Evolutionary conservation across 2,888 invertebrate genomes (phyloP).

Genomic region (Metopia argyrocephala): DNA sequence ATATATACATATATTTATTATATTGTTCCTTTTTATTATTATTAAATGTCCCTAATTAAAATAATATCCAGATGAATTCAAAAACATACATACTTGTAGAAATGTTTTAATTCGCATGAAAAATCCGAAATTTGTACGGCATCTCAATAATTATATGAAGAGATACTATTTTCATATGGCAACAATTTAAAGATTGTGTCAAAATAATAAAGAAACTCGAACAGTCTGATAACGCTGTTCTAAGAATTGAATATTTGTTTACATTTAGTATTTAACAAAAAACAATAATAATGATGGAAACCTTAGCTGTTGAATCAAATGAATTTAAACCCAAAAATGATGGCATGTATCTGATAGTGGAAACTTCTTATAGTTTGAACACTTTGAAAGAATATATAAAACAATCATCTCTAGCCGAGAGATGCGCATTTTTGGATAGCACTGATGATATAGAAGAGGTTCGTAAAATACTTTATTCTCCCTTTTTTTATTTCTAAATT

Average conservation of each 20-base stretch:
- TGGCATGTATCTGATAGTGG: slow-evolving; percentile 64
- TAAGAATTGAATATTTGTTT: neutral
- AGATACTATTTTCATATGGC: neutral
- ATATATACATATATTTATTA: too few relatives aligned
- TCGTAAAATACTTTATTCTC: neutral
- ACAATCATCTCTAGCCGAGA: slow-evolving; percentile 53
- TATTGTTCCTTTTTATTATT: too few relatives aligned
- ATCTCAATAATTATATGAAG: too few relatives aligned
- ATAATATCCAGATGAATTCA: too few relatives aligned
- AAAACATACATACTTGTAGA: too few relatives aligned
- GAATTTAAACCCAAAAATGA: slow-evolving; percentile 59
- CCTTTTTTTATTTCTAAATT: neutral
- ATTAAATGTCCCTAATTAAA: too few relatives aligned
- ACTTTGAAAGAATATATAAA: slow-evolving; percentile 57
- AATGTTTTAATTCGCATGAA: neutral
- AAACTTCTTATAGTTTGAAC: slow-evolving; percentile 57
- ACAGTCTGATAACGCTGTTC: neutral
- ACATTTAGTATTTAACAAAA: neutral
- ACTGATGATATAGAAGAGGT: slow-evolving; percentile 58
- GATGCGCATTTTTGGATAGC: slow-evolving; percentile 56
- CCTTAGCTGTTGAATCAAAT: neutral
- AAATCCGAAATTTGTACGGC: neutral
- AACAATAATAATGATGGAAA: slow-evolving; percentile 19
- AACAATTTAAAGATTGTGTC: neutral
- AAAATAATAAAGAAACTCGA: neutral